Percentiles rank a stretch among this genome's conserved stretches.
These are phyloP conservation scores for Bolinopsis microptera DNA, from an alignment of 37 sponge, comb jelly and placozoan genomes.

Conservation along the genomic window DNA sequence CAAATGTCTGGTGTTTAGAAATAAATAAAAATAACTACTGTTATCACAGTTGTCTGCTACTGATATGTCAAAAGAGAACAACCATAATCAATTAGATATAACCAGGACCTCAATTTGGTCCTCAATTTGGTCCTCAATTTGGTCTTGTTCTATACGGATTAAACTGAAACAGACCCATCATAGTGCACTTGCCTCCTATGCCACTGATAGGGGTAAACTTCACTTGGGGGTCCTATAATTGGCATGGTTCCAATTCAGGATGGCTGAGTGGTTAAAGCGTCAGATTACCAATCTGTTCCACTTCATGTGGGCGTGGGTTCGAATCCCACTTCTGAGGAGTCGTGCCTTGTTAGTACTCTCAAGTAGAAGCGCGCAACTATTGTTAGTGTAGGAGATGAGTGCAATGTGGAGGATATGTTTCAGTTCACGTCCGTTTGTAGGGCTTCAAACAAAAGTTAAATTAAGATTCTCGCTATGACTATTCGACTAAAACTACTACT, in stretches of 20 bases:
- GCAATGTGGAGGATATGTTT: not conserved
- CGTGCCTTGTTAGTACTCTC: not conserved
- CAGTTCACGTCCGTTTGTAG: not conserved
- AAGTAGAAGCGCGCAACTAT: not conserved
- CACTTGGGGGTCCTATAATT: not conserved
- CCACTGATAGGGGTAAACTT: too few relatives aligned
- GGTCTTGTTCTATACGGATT: too few relatives aligned
- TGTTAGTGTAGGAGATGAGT: not conserved
- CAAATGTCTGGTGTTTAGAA: too few relatives aligned
- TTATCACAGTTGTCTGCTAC: not conserved
- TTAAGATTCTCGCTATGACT: not conserved
- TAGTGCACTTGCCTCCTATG: too few relatives aligned
- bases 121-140: not conserved
- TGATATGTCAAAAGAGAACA: not conserved
- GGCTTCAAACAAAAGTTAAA: not conserved
- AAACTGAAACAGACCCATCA: too few relatives aligned
- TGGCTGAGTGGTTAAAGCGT: not conserved
- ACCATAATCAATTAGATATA: not conserved
- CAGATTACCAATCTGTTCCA: not conserved
- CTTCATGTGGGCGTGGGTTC: constrained; percentile 8
- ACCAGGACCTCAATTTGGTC: not conserved
- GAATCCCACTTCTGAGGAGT: constrained; percentile 25
- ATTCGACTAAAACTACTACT: not conserved
- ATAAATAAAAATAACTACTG: too few relatives aligned
- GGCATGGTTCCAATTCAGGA: not conserved